Base-by-base conservation (phyloP, 2,797 vertebrate genomes). In the Amniataba percoides region DNA sequence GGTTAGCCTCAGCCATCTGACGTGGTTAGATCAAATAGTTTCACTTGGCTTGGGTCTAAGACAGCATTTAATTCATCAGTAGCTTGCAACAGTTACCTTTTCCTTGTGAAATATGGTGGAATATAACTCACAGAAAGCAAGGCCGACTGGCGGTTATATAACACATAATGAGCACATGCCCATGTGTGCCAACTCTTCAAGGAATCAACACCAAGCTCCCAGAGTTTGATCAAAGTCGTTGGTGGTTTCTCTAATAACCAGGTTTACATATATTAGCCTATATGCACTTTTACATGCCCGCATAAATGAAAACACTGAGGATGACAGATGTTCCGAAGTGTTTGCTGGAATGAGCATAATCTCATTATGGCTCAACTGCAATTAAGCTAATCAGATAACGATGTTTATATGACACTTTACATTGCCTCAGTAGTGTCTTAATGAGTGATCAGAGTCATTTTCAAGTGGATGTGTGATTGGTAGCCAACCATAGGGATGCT, bases 1-100 rank as follows among this genome's bases (percentile, higher is more conserved):
- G 59, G 58, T 57, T 70, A 56, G 48, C 45, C 10, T 51, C 43
- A 1, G 51, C 78, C 76, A 78, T 83, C 78, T 78, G 74, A 77
- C 4, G 13, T 9, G 46, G 46, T 77, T 19, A 40, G 23, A 77
- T 31, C 2, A 48, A 58, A 40, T 16, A 5, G 16, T 23, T 34
- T 14, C 3, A 39, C 16, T 11, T 42, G 19, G 21, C 45, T 52
- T 48, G 11, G 52, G 63, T 39, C 57, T 27, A 5, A 57, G 45
- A 11, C 4, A n/a, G 31, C 57, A 16, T 45, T 66, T 39, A 12
- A 69, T 18, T 27, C 46, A 59, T 64, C 42, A 34, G 1, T 0
- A 68, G 23, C 25, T 12, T 45, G 39, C 21, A 39, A 6, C 0
- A 2, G 46, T 34, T 34, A 39, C 5, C 14, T 23, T 42, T 60